phyloP scores from a whole-genome alignment of 1,140 invertebrate genomes.

The Dinothrombium tinctorium region DNA sequence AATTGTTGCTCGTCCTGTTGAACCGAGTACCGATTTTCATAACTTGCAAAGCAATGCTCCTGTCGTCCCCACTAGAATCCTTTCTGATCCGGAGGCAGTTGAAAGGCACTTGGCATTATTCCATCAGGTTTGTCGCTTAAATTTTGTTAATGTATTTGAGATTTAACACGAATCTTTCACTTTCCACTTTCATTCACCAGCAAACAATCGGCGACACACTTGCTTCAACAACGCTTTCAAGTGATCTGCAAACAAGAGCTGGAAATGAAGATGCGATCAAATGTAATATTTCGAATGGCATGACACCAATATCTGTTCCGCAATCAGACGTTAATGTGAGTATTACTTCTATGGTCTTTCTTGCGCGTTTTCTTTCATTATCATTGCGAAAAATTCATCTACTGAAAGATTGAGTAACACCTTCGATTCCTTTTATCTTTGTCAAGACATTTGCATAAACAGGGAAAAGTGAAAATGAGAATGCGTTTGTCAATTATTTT shows the following conservation, averaged over 20 bases:
- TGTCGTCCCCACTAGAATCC: constrained; percentile 53
- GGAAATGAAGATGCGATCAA: neutral
- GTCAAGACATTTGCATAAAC: too few relatives aligned
- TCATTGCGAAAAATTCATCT: too few relatives aligned
- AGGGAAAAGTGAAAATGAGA: too few relatives aligned
- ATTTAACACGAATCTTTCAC: neutral
- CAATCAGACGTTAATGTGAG: too few relatives aligned
- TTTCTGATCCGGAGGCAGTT: constrained; percentile 59
- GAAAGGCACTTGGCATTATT: constrained; percentile 44
- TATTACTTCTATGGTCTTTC: too few relatives aligned
- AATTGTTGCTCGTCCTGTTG: constrained; percentile 61
- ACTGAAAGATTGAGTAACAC: too few relatives aligned
- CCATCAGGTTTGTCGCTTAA: constrained; percentile 8
- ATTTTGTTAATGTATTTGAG: too few relatives aligned
- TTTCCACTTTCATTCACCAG: neutral
- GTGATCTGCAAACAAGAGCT: neutral
- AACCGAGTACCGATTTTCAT: constrained; percentile 43
- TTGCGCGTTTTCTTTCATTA: too few relatives aligned
- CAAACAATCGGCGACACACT: neutral
- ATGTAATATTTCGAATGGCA: too few relatives aligned
- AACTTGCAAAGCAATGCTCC: constrained; percentile 44
- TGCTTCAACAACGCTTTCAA: neutral
- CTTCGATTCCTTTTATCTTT: too few relatives aligned
- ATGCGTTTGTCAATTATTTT: too few relatives aligned
- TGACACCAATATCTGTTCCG: too few relatives aligned